A percentile compares a stretch with the other conserved stretches of the same genome.
Evolutionary conservation across 2,888 invertebrate genomes (phyloP).

Genomic region (Craniophora ligustri): DNA sequence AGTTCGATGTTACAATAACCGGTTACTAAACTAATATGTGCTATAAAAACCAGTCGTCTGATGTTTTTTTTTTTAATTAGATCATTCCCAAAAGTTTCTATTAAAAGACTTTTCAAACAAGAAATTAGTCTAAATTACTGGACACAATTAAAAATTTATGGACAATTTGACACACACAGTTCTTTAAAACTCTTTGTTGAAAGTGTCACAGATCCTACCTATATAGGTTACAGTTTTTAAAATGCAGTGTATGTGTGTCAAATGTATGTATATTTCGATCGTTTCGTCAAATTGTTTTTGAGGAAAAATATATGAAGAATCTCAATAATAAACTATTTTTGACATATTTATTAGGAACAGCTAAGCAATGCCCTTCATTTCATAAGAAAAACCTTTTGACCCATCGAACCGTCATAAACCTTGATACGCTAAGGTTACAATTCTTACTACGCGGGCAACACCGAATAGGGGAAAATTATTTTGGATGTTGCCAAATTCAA

Average conservation of each 20-base stretch:
- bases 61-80: slow-evolving; percentile 11
- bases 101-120: neutral
- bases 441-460: slow-evolving; percentile 30
- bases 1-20: slow-evolving; percentile 39
- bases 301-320: neutral
- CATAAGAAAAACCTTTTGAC: slow-evolving; percentile 11
- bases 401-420: slow-evolving; percentile 21
- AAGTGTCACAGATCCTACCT: too few relatives aligned
- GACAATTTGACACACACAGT: slow-evolving; percentile 8
- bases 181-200: neutral
- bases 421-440: slow-evolving; percentile 41
- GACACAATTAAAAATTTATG: slow-evolving; percentile 6
- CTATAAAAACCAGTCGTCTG: slow-evolving; percentile 7
- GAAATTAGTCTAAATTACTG: neutral
- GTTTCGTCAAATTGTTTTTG: too few relatives aligned
- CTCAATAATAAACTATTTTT: neutral
- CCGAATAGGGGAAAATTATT: slow-evolving; percentile 43
- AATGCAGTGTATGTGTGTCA: too few relatives aligned
- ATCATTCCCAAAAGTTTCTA: slow-evolving; percentile 9
- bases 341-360: neutral
- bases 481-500: slow-evolving; percentile 42
- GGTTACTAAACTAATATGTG: slow-evolving; percentile 27
- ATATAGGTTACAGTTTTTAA: too few relatives aligned
- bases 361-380: slow-evolving; percentile 2
- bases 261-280: too few relatives aligned